phyloP scores from a whole-genome alignment of 2,888 invertebrate species.

The Volucella zonaria region DNA sequence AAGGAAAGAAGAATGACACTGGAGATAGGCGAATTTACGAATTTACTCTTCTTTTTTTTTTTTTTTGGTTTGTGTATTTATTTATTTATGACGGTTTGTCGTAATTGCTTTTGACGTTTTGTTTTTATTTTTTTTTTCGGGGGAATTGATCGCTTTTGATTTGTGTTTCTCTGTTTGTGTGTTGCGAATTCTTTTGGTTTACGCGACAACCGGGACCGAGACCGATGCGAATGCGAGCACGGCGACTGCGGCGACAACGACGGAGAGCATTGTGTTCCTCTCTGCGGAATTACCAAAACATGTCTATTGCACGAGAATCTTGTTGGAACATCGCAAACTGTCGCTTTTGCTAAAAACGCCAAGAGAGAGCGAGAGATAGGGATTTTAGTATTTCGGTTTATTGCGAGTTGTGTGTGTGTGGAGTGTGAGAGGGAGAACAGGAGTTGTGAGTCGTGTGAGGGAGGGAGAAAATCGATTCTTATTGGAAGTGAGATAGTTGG shows the following conservation, averaged over 20 bases:
- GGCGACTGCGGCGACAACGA: conserved; percentile 58
- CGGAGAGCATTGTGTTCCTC: conserved; percentile 70
- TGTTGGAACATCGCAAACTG: conserved; percentile 72
- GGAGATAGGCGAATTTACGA: conserved; percentile 50
- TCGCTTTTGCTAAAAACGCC: conserved; percentile 74
- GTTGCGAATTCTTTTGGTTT: conserved; percentile 58
- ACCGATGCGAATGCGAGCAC: conserved; percentile 69
- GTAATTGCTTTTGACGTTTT: conserved; percentile 33
- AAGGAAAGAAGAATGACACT: conserved; percentile 61
- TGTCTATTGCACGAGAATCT: conserved; percentile 72
- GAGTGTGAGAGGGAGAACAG: conserved; percentile 7
- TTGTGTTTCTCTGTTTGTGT: conserved; percentile 49
- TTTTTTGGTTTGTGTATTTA: conserved; percentile 47
- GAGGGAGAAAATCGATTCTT: conserved; percentile 46
- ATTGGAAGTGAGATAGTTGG: conserved; percentile 57
- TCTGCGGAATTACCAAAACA: conserved; percentile 72
- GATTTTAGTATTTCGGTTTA: background rate
- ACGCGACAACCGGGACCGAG: conserved; percentile 47
- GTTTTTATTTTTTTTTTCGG: conserved; percentile 37
- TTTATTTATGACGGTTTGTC: conserved; percentile 50
- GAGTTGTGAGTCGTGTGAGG: background rate
- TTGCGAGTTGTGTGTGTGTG: conserved; percentile 9
- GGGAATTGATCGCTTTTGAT: conserved; percentile 18
- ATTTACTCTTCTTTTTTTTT: background rate
- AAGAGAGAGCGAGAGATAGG: conserved; percentile 54